Evolutionary conservation across 2,797 vertebrate species (phyloP).

Genomic region (Myotis pilosus): DNA sequence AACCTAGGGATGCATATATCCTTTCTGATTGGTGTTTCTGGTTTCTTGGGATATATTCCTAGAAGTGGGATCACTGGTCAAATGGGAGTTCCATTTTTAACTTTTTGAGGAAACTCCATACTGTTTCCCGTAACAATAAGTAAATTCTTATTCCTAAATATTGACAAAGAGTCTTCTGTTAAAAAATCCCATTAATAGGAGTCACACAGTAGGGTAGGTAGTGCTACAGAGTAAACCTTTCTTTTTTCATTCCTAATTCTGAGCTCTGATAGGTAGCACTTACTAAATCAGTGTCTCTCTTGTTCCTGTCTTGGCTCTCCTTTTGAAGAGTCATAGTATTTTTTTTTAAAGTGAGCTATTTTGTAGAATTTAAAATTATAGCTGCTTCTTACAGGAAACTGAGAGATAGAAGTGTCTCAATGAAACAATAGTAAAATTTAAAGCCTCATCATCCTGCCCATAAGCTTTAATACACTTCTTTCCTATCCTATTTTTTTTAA

Average conservation of each 20-base stretch:
- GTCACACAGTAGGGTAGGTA: background rate
- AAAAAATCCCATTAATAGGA: background rate
- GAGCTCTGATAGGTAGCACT: background rate
- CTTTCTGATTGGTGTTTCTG: no score
- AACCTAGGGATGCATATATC: no score
- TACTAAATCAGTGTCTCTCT: background rate
- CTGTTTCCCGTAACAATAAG: background rate
- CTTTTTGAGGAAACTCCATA: no score
- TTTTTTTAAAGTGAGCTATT: background rate
- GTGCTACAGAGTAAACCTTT: background rate
- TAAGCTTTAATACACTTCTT: background rate
- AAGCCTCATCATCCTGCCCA: background rate
- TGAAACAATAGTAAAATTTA: slow-evolving; percentile 3
- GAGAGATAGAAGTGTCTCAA: background rate
- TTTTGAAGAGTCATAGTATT: background rate
- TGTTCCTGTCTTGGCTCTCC: background rate
- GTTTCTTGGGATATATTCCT: no score
- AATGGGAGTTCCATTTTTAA: no score
- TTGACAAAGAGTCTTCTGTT: background rate
- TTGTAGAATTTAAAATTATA: slow-evolving; percentile 37
- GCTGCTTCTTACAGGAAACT: background rate
- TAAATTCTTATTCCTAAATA: background rate
- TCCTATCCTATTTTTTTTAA: background rate
- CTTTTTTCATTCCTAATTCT: background rate
- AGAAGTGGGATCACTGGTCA: no score